These are phyloP conservation scores for Hoplostethus atlanticus DNA, from an alignment of 2,797 vertebrate species.

Conservation along the genomic window DNA sequence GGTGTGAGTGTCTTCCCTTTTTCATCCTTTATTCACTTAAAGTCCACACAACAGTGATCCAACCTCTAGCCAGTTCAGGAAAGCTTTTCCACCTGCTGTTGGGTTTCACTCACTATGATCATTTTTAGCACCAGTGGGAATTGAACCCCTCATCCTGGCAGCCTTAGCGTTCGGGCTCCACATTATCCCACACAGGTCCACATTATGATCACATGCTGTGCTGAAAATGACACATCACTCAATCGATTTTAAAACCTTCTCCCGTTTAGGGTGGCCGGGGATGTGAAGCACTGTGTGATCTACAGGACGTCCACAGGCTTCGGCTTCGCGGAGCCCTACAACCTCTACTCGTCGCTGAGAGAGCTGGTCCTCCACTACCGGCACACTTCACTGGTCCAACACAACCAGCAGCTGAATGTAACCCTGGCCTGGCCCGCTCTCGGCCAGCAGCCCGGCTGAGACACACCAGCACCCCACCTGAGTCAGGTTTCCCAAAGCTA, in stretches of 20 bases:
- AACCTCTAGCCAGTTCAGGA: no score
- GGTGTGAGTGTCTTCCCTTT: conserved; percentile 86
- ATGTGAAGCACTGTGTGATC: conserved; percentile 95
- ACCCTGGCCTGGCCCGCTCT: conserved; percentile 92
- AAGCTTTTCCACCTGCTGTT: no score
- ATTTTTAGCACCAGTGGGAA: neutral
- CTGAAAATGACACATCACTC: neutral
- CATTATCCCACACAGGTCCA: neutral
- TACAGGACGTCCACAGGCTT: conserved; percentile 91
- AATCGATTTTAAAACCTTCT: neutral
- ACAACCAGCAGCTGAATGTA: conserved; percentile 95
- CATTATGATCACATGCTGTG: neutral
- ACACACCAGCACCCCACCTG: conserved; percentile 62
- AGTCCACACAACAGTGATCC: no score
- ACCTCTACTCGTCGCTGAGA: conserved; percentile 91
- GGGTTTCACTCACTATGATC: no score
- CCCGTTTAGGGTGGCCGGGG: conserved; percentile 87
- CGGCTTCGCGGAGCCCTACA: conserved; percentile 94
- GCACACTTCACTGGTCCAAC: conserved; percentile 93
- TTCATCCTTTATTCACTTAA: no score
- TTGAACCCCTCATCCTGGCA: neutral
- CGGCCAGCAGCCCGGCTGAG: conserved; percentile 79
- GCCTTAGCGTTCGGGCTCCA: neutral
- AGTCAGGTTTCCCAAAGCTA: conserved; percentile 60
- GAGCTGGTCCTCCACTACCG: conserved; percentile 95